These are phyloP conservation scores for Anagyrus pseudococci DNA, from an alignment of 2,888 invertebrate species.

Conservation along the genomic window DNA sequence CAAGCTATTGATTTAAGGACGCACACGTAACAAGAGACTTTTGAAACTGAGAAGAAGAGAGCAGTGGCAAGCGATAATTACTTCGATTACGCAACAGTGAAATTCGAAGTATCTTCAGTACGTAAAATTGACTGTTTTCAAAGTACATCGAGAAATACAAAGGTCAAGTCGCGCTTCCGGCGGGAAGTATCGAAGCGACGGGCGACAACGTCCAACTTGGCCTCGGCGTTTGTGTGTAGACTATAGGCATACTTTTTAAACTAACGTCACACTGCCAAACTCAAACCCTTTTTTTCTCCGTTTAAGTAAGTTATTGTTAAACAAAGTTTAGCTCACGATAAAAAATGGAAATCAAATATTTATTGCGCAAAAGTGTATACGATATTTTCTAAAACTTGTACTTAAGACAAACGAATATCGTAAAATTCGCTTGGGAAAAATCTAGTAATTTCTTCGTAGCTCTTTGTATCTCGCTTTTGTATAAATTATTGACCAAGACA, in stretches of 20 bases:
- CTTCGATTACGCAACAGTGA: conserved; percentile 1
- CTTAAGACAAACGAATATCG: conserved; percentile 4
- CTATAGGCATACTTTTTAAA: not conserved
- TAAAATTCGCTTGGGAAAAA: conserved; percentile 30
- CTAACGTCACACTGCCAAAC: conserved; percentile 25
- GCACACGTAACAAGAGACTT: not conserved
- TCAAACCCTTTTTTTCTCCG: conserved; percentile 1
- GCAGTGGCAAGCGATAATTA: too few species aligned
- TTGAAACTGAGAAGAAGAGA: not conserved
- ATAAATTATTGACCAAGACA: conserved; percentile 33
- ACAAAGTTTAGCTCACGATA: conserved; percentile 6
- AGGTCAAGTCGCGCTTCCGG: not conserved
- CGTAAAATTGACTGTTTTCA: not conserved
- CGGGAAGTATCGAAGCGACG: conserved; percentile 28
- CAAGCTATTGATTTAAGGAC: not conserved
- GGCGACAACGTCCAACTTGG: conserved; percentile 16
- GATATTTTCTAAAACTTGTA: conserved; percentile 22
- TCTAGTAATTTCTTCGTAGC: conserved; percentile 25
- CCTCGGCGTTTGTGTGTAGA: not conserved
- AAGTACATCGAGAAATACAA: not conserved
- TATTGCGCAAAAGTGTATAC: conserved; percentile 11
- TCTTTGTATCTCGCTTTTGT: conserved; percentile 47
- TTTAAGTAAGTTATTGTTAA: conserved; percentile 3
- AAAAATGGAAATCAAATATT: conserved; percentile 9
- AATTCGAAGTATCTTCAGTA: not conserved